Evolutionary conservation across 2,888 invertebrate species (phyloP).

Genomic region (Drosophila pseudotalamancana): DNA sequence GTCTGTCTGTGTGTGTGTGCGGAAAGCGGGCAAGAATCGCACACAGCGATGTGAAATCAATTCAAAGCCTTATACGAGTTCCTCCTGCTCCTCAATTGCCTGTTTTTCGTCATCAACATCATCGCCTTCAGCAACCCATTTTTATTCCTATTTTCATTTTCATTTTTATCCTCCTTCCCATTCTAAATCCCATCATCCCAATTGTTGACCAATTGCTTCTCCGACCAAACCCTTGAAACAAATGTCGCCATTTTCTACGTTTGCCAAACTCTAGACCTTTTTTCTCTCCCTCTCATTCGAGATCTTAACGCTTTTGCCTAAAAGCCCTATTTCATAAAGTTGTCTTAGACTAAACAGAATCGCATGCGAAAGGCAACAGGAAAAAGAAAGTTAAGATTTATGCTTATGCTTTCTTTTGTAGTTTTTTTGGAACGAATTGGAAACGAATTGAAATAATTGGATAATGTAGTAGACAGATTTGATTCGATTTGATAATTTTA

Average conservation of each 20-base stretch:
- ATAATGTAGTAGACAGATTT: too few species aligned
- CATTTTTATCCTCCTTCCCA: conserved; percentile 16
- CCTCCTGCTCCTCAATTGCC: conserved; percentile 53
- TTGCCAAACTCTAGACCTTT: conserved; percentile 27
- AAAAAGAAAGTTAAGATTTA: too few species aligned
- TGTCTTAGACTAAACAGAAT: not conserved
- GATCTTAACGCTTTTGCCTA: not conserved
- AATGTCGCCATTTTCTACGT: conserved; percentile 40
- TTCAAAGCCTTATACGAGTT: conserved; percentile 54
- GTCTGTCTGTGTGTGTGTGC: conserved; percentile 9
- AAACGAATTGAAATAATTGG: too few species aligned
- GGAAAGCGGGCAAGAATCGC: conserved; percentile 18
- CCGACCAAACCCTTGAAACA: conserved; percentile 32
- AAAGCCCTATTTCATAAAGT: not conserved
- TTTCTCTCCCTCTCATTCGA: not conserved
- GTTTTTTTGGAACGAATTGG: too few species aligned
- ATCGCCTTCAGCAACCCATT: conserved; percentile 38
- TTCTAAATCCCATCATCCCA: conserved; percentile 36
- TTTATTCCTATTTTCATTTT: conserved; percentile 23
- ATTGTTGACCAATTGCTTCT: conserved; percentile 43
- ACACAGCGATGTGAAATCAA: conserved; percentile 55
- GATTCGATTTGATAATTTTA: too few species aligned
- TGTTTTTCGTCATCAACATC: conserved; percentile 51
- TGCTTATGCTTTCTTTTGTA: too few species aligned
- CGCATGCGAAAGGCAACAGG: not conserved